Conservation (phyloP, 23 tunicate species). For the Aplidium turbinatum region DNA sequence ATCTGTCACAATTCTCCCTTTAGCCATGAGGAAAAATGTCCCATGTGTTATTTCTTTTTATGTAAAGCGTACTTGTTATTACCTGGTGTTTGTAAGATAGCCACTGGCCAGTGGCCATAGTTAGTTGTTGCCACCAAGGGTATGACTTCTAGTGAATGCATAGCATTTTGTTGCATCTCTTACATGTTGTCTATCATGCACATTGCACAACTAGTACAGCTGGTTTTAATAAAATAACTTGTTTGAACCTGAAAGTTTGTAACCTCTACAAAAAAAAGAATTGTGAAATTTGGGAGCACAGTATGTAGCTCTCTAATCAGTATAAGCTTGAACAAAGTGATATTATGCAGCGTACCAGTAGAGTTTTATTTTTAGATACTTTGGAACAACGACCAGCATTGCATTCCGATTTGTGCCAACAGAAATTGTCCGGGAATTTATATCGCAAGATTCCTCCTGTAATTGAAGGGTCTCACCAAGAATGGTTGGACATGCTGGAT, state of each 20-base stretch:
- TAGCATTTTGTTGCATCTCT: neutral
- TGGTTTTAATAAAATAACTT: neutral
- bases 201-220: neutral
- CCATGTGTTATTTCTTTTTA: neutral
- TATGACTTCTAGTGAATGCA: neutral
- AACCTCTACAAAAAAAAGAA: neutral
- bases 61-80: neutral
- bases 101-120: no score
- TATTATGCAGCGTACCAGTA: neutral
- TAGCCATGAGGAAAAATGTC: no score
- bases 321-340: no score
- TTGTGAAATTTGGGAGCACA: neutral
- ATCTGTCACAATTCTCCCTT: no score
- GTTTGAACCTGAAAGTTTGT: neutral
- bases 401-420: constrained; percentile 42
- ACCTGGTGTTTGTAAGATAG: no score
- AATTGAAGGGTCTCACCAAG: constrained; percentile 1
- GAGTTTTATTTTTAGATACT: constrained; percentile 37
- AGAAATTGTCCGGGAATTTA: constrained; percentile 17
- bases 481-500: constrained; percentile 19
- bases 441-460: constrained; percentile 22
- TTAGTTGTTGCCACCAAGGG: no score
- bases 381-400: constrained; percentile 43
- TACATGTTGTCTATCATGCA: neutral
- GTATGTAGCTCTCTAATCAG: no score